A percentile compares a stretch with the other conserved stretches of the same genome.
These are phyloP conservation scores for Lepus timidus DNA, from an alignment of 2,113 vertebrate species.

Conservation along the genomic window DNA sequence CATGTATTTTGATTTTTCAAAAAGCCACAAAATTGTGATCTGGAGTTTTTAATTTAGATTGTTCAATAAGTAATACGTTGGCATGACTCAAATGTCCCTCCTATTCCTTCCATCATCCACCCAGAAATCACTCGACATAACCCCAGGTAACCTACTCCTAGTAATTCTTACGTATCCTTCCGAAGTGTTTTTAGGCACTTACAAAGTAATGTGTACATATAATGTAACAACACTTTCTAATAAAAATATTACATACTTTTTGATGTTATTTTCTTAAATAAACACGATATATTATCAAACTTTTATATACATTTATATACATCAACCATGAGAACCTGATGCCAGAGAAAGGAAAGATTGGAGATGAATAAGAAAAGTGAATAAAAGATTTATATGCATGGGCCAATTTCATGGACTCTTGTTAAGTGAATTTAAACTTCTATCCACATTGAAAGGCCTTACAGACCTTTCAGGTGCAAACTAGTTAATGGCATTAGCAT, in stretches of 20 bases:
- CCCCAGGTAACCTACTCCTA: not conserved
- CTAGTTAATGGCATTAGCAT: conserved; percentile 66
- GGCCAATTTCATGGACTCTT: not conserved
- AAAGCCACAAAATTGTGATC: not conserved
- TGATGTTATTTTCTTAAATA: conserved; percentile 48
- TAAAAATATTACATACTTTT: not conserved
- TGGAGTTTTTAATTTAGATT: not conserved
- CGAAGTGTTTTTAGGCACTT: not conserved
- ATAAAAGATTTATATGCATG: conserved; percentile 46
- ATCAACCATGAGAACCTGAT: not conserved
- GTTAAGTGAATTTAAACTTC: conserved; percentile 56
- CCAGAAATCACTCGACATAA: too few species aligned
- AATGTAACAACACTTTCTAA: not conserved
- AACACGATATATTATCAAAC: conserved; percentile 2
- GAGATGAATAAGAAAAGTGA: not conserved
- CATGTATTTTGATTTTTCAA: not conserved
- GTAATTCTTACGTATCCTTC: not conserved
- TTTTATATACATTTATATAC: conserved; percentile 52
- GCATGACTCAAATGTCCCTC: not conserved
- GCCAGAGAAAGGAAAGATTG: conserved; percentile 17
- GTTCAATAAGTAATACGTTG: conserved; percentile 29
- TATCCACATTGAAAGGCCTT: conserved; percentile 57
- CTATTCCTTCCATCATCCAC: not conserved
- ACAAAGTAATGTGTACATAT: not conserved
- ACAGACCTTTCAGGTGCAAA: conserved; percentile 57